Percentiles rank a stretch among this genome's conserved stretches.
Evolutionary conservation across 1,140 invertebrate genomes (phyloP).

Genomic region (Microplitis demolitor): DNA sequence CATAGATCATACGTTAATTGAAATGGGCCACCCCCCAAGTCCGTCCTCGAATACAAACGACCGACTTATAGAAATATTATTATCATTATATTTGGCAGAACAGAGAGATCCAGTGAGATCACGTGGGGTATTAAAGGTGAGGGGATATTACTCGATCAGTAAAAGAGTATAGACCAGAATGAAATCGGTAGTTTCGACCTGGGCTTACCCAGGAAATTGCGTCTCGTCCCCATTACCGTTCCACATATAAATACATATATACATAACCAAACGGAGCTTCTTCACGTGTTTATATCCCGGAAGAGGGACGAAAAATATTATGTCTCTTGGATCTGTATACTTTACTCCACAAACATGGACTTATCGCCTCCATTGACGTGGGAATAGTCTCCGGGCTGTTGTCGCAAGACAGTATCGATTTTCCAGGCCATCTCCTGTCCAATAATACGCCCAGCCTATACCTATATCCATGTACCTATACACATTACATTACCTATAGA

Average conservation of each 20-base stretch:
- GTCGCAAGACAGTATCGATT: constrained; percentile 34
- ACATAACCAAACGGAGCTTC: background rate
- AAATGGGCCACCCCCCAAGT: constrained; percentile 57
- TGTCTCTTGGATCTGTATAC: background rate
- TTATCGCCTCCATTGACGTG: constrained; percentile 11
- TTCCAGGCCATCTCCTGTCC: constrained; percentile 23
- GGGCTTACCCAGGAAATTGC: constrained; percentile 44
- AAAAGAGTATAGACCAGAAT: background rate
- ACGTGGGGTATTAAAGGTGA: background rate
- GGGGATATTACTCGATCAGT: background rate
- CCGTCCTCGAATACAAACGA: constrained; percentile 62
- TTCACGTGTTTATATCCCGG: constrained; percentile 5
- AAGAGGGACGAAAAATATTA: background rate
- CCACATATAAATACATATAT: too few relatives aligned
- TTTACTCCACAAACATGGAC: background rate
- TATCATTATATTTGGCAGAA: constrained; percentile 49
- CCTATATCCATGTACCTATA: too few relatives aligned
- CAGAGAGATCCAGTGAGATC: constrained; percentile 30
- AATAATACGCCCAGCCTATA: background rate
- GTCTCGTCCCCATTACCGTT: constrained; percentile 16
- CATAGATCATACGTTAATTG: constrained; percentile 65
- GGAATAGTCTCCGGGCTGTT: background rate
- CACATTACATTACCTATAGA: constrained; percentile 1
- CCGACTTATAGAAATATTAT: constrained; percentile 63
- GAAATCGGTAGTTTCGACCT: background rate